phyloP scores from a whole-genome alignment of 2,797 vertebrate genomes.

The Tiaroga cobitis region DNA sequence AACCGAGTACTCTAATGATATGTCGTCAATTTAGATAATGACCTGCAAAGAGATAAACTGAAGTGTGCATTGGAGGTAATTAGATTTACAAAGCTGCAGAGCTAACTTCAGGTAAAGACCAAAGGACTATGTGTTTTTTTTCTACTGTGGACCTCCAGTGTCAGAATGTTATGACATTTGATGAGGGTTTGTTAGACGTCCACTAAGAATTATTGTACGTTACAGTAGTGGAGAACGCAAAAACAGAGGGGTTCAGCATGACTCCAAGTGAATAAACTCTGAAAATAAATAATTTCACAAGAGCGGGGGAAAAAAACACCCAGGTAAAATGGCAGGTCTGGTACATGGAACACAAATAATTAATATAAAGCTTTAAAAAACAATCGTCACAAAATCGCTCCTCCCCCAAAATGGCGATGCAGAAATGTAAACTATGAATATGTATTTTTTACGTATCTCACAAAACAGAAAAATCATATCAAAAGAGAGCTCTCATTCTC shows the following conservation, averaged over 20 bases:
- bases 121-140: constrained; percentile 60
- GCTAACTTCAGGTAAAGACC: constrained; percentile 68
- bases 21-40: constrained; percentile 98
- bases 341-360: too few species aligned
- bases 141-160: constrained; percentile 43
- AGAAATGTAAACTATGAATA: too few species aligned
- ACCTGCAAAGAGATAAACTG: constrained; percentile 96
- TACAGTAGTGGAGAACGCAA: not conserved
- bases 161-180: constrained; percentile 46
- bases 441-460: too few species aligned
- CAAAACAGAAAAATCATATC: too few species aligned
- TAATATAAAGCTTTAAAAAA: too few species aligned
- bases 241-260: constrained; percentile 45
- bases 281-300: constrained; percentile 44
- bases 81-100: constrained; percentile 84
- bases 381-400: too few species aligned
- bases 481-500: too few species aligned
- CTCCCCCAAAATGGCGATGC: too few species aligned
- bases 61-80: constrained; percentile 98
- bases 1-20: constrained; percentile 89
- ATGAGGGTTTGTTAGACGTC: constrained; percentile 33
- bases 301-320: not conserved
- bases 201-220: constrained; percentile 20
- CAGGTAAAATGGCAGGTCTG: constrained; percentile 46
- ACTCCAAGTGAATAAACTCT: constrained; percentile 52